phyloP scores from a whole-genome alignment of 1,140 invertebrate species.

The Drosophila nikananu region DNA sequence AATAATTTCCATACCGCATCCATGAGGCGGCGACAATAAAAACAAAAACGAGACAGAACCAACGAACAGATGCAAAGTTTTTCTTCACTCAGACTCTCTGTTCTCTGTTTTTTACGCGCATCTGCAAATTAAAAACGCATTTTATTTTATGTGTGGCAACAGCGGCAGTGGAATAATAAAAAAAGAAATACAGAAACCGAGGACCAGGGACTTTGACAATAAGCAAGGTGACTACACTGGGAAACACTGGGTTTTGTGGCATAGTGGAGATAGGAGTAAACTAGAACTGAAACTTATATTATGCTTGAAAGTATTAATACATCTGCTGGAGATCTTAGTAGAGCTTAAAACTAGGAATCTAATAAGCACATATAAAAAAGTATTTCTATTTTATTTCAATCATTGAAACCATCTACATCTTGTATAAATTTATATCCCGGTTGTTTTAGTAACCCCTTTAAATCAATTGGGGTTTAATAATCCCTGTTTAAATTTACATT shows the following conservation, averaged over 20 bases:
- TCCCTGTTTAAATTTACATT: neutral
- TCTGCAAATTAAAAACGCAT: slow-evolving; percentile 84
- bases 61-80: slow-evolving; percentile 59
- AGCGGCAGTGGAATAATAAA: slow-evolving; percentile 17
- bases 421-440: neutral
- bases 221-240: slow-evolving; percentile 52
- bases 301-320: no score
- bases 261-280: neutral
- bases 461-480: neutral
- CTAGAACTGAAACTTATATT: neutral
- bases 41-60: slow-evolving; percentile 56
- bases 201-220: slow-evolving; percentile 64
- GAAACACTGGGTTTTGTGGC: neutral
- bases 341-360: neutral
- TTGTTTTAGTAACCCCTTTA: neutral
- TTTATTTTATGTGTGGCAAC: slow-evolving; percentile 73
- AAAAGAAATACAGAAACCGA: slow-evolving; percentile 16
- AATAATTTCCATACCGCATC: slow-evolving; percentile 74
- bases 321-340: no score
- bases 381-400: neutral
- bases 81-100: slow-evolving; percentile 16
- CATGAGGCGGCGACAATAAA: slow-evolving; percentile 68
- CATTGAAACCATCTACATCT: neutral
- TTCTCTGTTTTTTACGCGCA: slow-evolving; percentile 66
- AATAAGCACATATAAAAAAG: neutral